These are phyloP conservation scores for Mastomys natalensis DNA, from an alignment of 2,113 vertebrate genomes.

Conservation along the genomic window DNA sequence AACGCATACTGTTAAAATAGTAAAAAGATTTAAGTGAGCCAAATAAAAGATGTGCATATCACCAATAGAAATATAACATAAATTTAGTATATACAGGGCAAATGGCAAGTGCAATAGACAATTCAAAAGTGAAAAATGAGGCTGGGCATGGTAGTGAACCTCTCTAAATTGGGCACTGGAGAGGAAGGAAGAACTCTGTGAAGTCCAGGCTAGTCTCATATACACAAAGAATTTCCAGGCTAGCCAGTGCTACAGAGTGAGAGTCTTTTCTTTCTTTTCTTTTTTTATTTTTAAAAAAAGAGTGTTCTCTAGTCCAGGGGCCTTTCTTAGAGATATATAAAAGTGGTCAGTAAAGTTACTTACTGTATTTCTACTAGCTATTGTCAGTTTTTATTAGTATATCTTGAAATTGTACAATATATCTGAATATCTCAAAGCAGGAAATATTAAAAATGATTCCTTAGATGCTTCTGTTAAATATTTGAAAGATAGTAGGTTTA, in stretches of 20 bases:
- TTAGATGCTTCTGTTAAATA: conserved; percentile 50
- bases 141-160: background rate
- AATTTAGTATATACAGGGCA: background rate
- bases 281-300: too few relatives aligned
- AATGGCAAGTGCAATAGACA: background rate
- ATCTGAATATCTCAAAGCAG: conserved; percentile 37
- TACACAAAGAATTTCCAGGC: background rate
- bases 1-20: background rate
- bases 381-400: conserved; percentile 44
- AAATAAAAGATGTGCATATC: background rate
- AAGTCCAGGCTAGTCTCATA: too few relatives aligned
- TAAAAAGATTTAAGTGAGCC: background rate
- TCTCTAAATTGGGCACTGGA: background rate
- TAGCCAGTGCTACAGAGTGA: background rate
- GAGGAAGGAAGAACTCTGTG: background rate
- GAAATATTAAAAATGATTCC: conserved; percentile 50
- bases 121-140: conserved; percentile 40
- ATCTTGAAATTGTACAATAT: conserved; percentile 65
- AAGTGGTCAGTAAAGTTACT: conserved; percentile 2
- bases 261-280: background rate
- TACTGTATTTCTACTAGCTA: background rate
- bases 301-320: background rate
- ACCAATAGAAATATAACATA: background rate
- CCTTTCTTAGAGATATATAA: background rate
- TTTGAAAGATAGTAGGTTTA: conserved; percentile 48